phyloP scores from a whole-genome alignment of 2,113 vertebrate species.

The Pseudorhombus dupliciocellatus region DNA sequence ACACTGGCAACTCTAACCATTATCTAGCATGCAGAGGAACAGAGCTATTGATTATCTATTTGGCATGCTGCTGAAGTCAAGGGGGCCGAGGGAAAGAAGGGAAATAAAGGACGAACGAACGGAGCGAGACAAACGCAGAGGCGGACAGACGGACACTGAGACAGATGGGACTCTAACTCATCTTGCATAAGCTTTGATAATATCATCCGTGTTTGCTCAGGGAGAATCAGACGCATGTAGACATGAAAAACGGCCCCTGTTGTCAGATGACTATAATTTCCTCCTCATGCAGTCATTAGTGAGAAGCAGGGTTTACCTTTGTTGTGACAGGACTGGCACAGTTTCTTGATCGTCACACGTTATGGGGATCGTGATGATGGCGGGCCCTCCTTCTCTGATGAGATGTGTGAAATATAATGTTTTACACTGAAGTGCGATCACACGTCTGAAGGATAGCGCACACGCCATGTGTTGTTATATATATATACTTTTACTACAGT shows the following conservation, averaged over 20 bases:
- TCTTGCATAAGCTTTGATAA: neutral
- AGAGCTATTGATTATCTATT: slow-evolving; percentile 73
- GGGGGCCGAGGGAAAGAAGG: slow-evolving; percentile 25
- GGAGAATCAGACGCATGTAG: neutral
- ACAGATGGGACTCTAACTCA: slow-evolving; percentile 14
- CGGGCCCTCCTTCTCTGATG: no score
- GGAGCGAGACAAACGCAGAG: neutral
- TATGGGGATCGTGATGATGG: neutral
- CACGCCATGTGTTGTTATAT: neutral
- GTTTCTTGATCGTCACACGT: neutral
- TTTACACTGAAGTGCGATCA: neutral
- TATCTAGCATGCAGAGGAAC: slow-evolving; percentile 59
- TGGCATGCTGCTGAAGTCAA: slow-evolving; percentile 50
- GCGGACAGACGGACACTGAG: neutral
- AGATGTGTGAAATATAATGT: neutral
- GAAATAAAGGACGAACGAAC: neutral
- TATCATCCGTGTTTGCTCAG: slow-evolving; percentile 18
- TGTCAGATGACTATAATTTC: slow-evolving; percentile 46
- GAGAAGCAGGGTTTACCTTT: slow-evolving; percentile 25
- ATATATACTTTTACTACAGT: no score
- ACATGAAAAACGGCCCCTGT: slow-evolving; percentile 9
- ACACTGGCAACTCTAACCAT: slow-evolving; percentile 61
- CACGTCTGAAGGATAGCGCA: neutral
- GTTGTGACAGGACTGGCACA: slow-evolving; percentile 29
- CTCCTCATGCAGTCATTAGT: slow-evolving; percentile 20